Conservation (phyloP, 2,797 vertebrate genomes). For the Lithobates sylvaticus region DNA sequence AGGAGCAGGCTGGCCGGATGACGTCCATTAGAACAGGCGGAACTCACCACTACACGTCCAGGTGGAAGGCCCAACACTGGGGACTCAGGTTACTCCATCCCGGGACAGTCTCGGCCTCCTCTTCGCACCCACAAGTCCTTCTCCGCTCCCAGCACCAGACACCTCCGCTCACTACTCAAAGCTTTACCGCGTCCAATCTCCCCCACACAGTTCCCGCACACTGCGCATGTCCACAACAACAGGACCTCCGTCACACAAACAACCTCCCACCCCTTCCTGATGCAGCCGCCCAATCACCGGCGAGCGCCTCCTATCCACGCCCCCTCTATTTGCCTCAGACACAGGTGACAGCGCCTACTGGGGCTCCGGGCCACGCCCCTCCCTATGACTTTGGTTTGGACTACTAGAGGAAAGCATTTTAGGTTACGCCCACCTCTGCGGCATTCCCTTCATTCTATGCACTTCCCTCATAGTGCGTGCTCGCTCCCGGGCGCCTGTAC, state of each 20-base stretch:
- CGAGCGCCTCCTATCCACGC: background rate
- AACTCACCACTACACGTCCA: slow-evolving; percentile 31
- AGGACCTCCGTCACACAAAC: background rate
- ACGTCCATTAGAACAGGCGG: background rate
- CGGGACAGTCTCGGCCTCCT: slow-evolving; percentile 6
- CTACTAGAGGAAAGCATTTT: background rate
- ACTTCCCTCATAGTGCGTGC: too few relatives aligned
- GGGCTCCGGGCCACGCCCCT: background rate
- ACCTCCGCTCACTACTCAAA: background rate
- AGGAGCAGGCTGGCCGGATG: slow-evolving; percentile 1
- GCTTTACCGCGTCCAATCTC: background rate
- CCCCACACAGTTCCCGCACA: background rate
- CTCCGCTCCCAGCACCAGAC: too few relatives aligned
- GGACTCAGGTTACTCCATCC: background rate
- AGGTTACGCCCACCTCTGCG: background rate
- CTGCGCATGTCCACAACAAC: background rate
- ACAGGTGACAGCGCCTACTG: background rate
- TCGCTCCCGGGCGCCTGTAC: too few relatives aligned
- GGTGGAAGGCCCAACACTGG: background rate
- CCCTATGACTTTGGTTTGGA: too few relatives aligned
- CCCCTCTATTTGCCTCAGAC: background rate
- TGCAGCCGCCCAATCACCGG: background rate
- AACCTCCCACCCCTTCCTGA: background rate
- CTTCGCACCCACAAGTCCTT: background rate
- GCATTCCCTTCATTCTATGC: background rate